Base-by-base conservation (phyloP, 2,888 invertebrate species). In the Drosophila emarginata region DNA sequence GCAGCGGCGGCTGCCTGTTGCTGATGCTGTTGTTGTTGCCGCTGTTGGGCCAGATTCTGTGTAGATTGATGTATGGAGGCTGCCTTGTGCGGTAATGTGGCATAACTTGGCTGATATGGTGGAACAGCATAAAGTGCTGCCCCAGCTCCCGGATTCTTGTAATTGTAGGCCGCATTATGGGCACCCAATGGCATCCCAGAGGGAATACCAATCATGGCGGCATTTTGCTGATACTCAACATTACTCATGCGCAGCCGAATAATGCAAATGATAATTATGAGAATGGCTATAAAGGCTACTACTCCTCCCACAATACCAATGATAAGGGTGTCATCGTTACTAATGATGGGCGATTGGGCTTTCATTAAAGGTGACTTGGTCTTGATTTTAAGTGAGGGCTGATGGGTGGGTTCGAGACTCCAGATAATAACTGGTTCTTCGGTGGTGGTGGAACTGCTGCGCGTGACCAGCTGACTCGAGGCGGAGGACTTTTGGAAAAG, bases 261-360 rank as follows among this genome's bases (percentile, higher is more conserved):
- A 45, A 97, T 96, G 89, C 97, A 98, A 77, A 97, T 97, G n/a
- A 95, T 95, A 28, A 97, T 95, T 37, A 97, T 96, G 61, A 97
- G 93, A 74, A 97, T 96, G 11, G 96, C 96, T 76, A 98, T 97
- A 89, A 98, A 97, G 1, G 96, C 97, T 0, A 98, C 97, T 0
- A 97, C 97, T 1, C 97, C 97, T 0, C 97, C 97, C 0, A 97
- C 97, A 77, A 98, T 97, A n/a, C 97, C 97, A 68, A 98, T 97
- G 60, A 98, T 97, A n/a, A 98, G 93, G 4, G 97, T 97, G 80
- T 97, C 97, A 83, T 98, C 97, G 84, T 97, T 97, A 63, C 94
- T 95, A 11, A 96, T 93, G 0, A 95, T 93, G 12, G 93, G 93
- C 52, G 93, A 93, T 91, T 94, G 93, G 50, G 93, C 93, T 91